Conservation (phyloP, 2,113 vertebrate species). For the Microcebus jonahi region DNA sequence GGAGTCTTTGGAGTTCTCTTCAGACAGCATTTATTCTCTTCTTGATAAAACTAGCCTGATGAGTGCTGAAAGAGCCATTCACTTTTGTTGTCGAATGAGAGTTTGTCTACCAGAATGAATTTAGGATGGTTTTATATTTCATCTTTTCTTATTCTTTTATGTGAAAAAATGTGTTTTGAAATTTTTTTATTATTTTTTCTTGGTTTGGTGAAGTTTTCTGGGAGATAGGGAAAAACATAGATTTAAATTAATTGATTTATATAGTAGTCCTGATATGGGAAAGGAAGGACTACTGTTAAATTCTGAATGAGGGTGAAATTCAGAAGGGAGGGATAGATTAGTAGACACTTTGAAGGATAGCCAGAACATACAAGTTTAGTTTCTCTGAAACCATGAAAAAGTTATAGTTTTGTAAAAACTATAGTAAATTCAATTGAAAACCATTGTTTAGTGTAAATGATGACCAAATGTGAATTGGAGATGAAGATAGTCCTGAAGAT, state of each 20-base stretch:
- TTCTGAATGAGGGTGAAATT: conserved; percentile 38
- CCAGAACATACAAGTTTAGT: conserved; percentile 46
- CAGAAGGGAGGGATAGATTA: conserved; percentile 8
- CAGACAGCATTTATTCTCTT: conserved; percentile 12
- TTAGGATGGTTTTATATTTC: conserved; percentile 32
- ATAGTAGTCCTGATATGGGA: not conserved
- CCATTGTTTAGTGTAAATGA: conserved; percentile 43
- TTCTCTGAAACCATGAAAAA: conserved; percentile 73
- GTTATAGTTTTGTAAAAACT: conserved; percentile 70
- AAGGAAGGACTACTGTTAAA: conserved; percentile 42
- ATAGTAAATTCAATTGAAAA: conserved; percentile 47
- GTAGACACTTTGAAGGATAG: conserved; percentile 62
- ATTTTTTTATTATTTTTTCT: conserved; percentile 32
- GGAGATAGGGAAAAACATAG: not conserved
- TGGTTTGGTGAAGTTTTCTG: not conserved
- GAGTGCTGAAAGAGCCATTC: not conserved
- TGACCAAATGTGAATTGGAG: conserved; percentile 57
- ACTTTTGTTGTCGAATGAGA: conserved; percentile 43
- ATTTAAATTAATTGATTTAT: conserved; percentile 54
- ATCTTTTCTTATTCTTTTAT: conserved; percentile 6
- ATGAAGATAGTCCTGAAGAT: conserved; percentile 21
- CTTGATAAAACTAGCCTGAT: not conserved
- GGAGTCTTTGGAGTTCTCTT: not conserved
- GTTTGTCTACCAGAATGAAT: not conserved
- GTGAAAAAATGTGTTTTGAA: conserved; percentile 45